These are phyloP conservation scores for Alligator mississippiensis DNA, from an alignment of 2,113 vertebrate species.

Conservation along the genomic window DNA sequence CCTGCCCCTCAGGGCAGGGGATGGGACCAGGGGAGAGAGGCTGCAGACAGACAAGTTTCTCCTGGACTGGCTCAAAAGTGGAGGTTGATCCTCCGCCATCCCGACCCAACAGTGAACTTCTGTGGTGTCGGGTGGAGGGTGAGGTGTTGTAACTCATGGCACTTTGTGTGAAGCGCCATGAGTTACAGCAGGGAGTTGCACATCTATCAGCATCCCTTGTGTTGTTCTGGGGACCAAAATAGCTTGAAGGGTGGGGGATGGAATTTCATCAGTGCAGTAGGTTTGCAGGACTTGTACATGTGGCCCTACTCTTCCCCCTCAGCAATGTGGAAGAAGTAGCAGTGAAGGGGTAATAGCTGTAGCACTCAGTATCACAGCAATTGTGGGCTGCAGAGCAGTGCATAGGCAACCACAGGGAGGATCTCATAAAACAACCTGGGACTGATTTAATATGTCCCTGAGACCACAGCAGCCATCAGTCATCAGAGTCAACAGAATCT, in stretches of 20 bases:
- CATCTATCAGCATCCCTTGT: too few species aligned
- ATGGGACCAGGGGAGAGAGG: too few species aligned
- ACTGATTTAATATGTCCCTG: not conserved
- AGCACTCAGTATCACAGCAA: rapidly evolving
- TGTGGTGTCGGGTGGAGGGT: too few species aligned
- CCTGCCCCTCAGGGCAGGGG: too few species aligned
- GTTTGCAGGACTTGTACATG: not conserved
- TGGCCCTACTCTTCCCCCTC: not conserved
- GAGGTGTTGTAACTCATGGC: too few species aligned
- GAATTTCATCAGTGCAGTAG: not conserved
- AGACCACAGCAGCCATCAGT: not conserved
- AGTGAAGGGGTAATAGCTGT: not conserved
- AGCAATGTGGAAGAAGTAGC: not conserved
- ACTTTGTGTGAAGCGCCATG: too few species aligned
- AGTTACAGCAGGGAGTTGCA: too few species aligned
- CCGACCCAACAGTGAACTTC: too few species aligned
- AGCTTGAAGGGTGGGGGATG: not conserved
- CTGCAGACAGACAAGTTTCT: too few species aligned
- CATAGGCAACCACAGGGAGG: not conserved
- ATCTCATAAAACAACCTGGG: not conserved
- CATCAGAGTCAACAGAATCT: not conserved
- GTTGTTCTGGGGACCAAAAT: not conserved
- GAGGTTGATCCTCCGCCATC: too few species aligned
- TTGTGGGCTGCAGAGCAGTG: not conserved
- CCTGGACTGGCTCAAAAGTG: too few species aligned